Conservation (phyloP, 2,888 invertebrate species). For the Deilephila porcellus region DNA sequence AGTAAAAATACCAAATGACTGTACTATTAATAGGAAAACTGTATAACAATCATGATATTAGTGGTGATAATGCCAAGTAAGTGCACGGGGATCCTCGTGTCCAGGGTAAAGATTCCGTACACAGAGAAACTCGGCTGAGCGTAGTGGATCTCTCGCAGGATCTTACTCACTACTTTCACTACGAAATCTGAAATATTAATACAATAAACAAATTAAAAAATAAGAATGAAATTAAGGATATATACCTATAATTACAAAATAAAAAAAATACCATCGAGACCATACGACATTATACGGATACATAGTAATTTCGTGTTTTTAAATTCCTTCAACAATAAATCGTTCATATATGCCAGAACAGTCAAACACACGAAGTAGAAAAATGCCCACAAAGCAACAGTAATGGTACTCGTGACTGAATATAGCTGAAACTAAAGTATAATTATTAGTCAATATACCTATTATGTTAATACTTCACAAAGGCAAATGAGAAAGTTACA, state of each 20-base stretch:
- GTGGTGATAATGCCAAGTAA: slow-evolving; percentile 52
- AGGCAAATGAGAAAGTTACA: too few species aligned
- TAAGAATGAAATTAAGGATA: too few species aligned
- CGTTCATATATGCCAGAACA: slow-evolving; percentile 41
- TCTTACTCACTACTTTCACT: slow-evolving; percentile 45
- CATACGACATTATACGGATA: slow-evolving; percentile 45
- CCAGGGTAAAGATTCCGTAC: slow-evolving; percentile 51
- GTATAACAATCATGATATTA: slow-evolving; percentile 42
- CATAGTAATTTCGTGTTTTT: slow-evolving; percentile 47
- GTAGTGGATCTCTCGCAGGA: slow-evolving; percentile 47
- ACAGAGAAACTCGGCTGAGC: slow-evolving; percentile 49
- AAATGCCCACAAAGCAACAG: slow-evolving; percentile 38
- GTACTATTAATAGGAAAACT: slow-evolving; percentile 5
- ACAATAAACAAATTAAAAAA: too few species aligned
- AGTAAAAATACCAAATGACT: too few species aligned
- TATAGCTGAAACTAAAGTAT: slow-evolving; percentile 39
- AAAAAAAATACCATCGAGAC: slow-evolving; percentile 46
- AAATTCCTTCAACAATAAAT: slow-evolving; percentile 49
- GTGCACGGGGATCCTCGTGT: slow-evolving; percentile 44
- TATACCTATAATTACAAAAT: too few species aligned
- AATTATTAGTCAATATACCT: background rate
- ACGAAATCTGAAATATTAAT: slow-evolving; percentile 45
- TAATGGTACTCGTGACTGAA: slow-evolving; percentile 32
- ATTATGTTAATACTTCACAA: too few species aligned
- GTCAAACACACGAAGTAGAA: slow-evolving; percentile 46